phyloP scores from a whole-genome alignment of 2,888 invertebrate genomes.

The Agrenia bidenticulata region DNA sequence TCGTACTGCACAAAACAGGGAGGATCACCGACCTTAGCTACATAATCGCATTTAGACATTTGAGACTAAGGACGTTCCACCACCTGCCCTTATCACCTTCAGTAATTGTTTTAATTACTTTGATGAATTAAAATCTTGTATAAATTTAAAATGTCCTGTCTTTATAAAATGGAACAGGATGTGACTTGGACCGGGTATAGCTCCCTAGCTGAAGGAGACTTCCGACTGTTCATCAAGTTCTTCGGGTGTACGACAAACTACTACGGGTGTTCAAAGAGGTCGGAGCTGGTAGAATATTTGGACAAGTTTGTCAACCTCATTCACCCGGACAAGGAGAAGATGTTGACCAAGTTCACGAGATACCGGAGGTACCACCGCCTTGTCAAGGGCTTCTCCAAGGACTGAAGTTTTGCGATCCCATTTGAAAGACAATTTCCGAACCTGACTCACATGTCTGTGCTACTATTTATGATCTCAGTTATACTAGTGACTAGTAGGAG shows the following conservation, averaged over 20 bases:
- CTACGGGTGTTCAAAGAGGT: neutral
- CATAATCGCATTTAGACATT: neutral
- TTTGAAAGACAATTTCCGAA: too few species aligned
- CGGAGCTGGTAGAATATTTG: neutral
- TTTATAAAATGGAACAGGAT: neutral
- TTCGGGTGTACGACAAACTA: neutral
- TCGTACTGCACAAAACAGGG: neutral
- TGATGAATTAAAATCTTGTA: neutral
- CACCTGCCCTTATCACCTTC: neutral
- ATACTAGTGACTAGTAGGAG: too few species aligned
- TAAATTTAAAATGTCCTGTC: neutral
- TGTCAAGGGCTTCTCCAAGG: too few species aligned
- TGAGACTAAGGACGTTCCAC: conserved; percentile 1
- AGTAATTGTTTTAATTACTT: neutral
- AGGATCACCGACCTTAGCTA: conserved; percentile 8
- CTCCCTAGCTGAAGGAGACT: neutral
- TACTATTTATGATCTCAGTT: too few species aligned
- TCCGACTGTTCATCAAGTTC: neutral
- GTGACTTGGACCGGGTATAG: neutral
- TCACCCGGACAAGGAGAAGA: neutral
- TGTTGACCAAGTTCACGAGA: neutral
- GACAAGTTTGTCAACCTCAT: neutral
- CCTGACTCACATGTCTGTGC: too few species aligned
- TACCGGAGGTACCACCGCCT: too few species aligned
- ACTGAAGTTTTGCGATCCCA: too few species aligned